A percentile compares a stretch with the other conserved stretches of the same genome.
phyloP scores from a whole-genome alignment of 2,113 vertebrate species.

The Oryctolagus cuniculus region mOryCun1.1 NC_091436.1:6985501-6986000 shows the following conservation, averaged over 20 bases:
- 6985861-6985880: not conserved
- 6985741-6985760: accelerated
- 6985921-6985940: accelerated
- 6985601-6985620: accelerated
- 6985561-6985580: not conserved
- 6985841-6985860: not conserved
- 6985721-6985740: not conserved
- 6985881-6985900: not conserved
- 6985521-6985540: not conserved
- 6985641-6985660: not conserved
- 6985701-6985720: accelerated
- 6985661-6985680: not conserved
- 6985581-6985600: accelerated
- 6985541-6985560: accelerated
- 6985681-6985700: not conserved
- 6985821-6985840: not conserved
- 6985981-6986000: not conserved
- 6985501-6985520: accelerated
- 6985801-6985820: no score
- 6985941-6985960: not conserved
- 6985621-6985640: no score
- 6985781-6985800: not conserved
- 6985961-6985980: not conserved
- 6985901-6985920: not conserved
- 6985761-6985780: not conserved